Evolutionary conservation across 2,113 vertebrate species (phyloP), one percentile per base, ranked within the genome.

Genomic region (Lepidothrix coronata): DNA sequence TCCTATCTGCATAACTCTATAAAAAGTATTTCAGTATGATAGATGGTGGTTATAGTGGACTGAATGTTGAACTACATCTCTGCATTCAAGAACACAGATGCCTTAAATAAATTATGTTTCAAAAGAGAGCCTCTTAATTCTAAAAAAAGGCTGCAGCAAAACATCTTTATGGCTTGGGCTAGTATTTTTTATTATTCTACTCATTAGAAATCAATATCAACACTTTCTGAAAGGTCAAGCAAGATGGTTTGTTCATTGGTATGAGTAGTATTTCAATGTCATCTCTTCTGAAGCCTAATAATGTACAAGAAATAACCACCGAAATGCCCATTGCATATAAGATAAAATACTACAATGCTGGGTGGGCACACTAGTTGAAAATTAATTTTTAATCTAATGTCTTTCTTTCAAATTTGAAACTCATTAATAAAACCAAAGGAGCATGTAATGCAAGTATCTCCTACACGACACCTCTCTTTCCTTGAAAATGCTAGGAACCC

Each of bases 71-170:
- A 52, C 51, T 52, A 70, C 2, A 1, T 39, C 43, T 89, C 88
- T 89, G 80, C 75, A 66, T 82, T 81, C 67, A 93, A 94, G 59
- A 19, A 91, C 62, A 82, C 4, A 57, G 76, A 82, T 74, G 65
- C 21, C 41, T 92, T 86, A 81, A 68, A 86, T 80, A 86, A 94
- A 96, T 76, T 61, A 96, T 89, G 58, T 52, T 91, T 95, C 73
- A 81, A 84, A 95, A 94, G 52, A 86, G 24, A 89, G 9, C 11
- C 16, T 95, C 86, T 95, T 59, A 39, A 76, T 84, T 76, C 27
- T 61, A 39, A 62, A 63, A 41, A 52, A 84, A 62, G 18, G 43
- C 41, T 84, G 25, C 33, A 72, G 2, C 41, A 91, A 89, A 93
- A 83, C 41, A 74, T 28, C 65, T 33, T 65, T 37, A 63, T 46